A percentile compares a stretch with the other conserved stretches of the same genome.
Evolutionary conservation across 53 echinoderm and acorn worm genomes (phyloP).

Genomic region (Arbacia lixula): DNA sequence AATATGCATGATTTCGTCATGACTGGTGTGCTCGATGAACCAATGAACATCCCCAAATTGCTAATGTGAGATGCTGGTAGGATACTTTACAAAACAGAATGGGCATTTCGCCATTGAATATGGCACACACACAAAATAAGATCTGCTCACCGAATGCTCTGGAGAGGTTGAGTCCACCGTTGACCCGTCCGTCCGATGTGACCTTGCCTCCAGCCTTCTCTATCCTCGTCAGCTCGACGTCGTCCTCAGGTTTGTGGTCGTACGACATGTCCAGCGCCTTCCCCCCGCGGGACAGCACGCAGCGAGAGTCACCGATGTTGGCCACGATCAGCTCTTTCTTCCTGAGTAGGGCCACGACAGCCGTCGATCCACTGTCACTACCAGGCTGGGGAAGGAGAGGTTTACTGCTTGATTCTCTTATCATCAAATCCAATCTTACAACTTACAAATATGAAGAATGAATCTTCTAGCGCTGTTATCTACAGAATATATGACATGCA

Average conservation of each 20-base stretch:
- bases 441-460: too few relatives aligned
- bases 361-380: conserved; percentile 97
- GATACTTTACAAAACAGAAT: too few relatives aligned
- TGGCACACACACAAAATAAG: too few relatives aligned
- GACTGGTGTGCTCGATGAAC: too few relatives aligned
- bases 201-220: conserved; percentile 93
- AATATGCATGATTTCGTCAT: too few relatives aligned
- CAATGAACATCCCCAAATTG: too few relatives aligned
- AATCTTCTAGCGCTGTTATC: too few relatives aligned
- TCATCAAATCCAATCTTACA: too few relatives aligned
- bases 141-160: conserved; percentile 88
- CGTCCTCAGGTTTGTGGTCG: conserved; percentile 98
- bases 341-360: conserved; percentile 82
- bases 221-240: conserved; percentile 80
- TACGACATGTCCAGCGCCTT: conserved; percentile 85
- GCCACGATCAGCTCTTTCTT: conserved; percentile 79
- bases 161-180: conserved; percentile 97
- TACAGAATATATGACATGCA: too few relatives aligned
- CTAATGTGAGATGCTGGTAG: too few relatives aligned
- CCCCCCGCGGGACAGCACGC: conserved; percentile 86
- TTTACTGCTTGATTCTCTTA: too few relatives aligned
- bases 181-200: conserved; percentile 91
- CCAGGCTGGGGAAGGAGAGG: conserved; percentile 74
- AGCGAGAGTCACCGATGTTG: conserved; percentile 95
- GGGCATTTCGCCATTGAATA: too few relatives aligned